Evolutionary conservation across 2,113 vertebrate species (phyloP), one percentile per base, ranked within the genome.

Genomic region (Alouatta palliata): DNA sequence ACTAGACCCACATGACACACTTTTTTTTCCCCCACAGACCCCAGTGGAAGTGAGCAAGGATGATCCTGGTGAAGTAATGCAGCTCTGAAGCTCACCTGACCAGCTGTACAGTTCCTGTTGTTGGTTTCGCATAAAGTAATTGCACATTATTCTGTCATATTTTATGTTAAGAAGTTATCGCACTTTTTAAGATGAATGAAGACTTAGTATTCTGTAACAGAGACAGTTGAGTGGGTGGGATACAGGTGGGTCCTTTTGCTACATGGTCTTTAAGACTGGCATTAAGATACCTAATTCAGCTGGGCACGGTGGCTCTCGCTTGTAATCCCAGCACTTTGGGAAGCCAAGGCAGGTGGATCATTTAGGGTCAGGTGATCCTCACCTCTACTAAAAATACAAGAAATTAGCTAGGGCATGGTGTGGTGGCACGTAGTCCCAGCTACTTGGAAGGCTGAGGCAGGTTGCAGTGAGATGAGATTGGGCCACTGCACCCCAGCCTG

Each of bases 11-110:
- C 54, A 56, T 96, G 92, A 96, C 71, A 30, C 47, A 7, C 25
- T 82, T 88, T 79, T 87, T 52, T 61, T 10, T 25, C 61, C 17
- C n/a, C 79, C 25, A n/a, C 14, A 97, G 98, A 97, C 86, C 30
- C 96, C 94, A 0, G 43, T 98, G 95, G 97, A 98, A 96, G 14
- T 66, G 90, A 92, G 5, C 81, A 98, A 89, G 73, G 98, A 97
- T 84, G 98, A 98, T 91, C 98, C 98, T 91, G 96, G 97, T 76
- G 98, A 97, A 98, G 56, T 73, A 82, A 97, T 86, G 96, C 98
- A 98, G 83, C 77, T 98, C 77, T 98, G 95, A 97, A 97, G 90
- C 82, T 76, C 93, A 91, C 88, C 90, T 54, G 73, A 35, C 73
- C 76, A 85, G 87, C 95, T 95, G 92, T 88, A 96, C 61, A 92